Evolutionary conservation across 2,113 vertebrate genomes (phyloP).

Genomic region (Gorilla gorilla): DNA sequence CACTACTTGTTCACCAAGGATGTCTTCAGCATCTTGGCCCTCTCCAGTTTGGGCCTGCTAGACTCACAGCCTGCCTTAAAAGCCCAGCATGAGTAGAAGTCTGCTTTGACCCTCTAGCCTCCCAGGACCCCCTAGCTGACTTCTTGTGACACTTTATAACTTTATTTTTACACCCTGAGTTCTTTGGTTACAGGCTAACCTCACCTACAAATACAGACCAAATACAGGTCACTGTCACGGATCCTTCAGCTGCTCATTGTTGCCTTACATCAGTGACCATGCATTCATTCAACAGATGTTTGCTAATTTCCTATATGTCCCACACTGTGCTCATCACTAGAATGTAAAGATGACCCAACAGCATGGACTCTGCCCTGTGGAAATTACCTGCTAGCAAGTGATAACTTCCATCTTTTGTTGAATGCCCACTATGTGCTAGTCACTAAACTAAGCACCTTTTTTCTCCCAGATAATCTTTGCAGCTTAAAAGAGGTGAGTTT

Average conservation of each 20-base stretch:
- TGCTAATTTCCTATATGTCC: fast-evolving
- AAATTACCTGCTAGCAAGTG: not conserved
- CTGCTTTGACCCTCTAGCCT: not conserved
- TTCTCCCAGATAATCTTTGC: not conserved
- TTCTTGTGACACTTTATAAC: not conserved
- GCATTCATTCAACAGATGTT: not conserved
- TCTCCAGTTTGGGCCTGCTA: not conserved
- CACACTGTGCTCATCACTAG: not conserved
- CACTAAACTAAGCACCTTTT: not conserved
- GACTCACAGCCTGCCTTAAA: not conserved
- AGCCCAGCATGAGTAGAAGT: not conserved
- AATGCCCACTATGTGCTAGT: not conserved
- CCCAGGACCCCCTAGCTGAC: not conserved
- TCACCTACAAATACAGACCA: not conserved
- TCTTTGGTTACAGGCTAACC: not conserved
- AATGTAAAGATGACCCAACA: not conserved
- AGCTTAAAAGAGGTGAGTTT: not conserved
- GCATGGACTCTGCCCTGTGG: not conserved
- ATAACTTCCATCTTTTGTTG: not conserved
- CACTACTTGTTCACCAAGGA: not conserved
- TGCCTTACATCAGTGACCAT: not conserved
- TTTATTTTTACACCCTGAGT: not conserved
- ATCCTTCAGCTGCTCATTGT: not conserved
- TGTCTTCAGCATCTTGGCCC: not conserved
- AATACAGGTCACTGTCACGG: not conserved